Evolutionary conservation across 2,888 invertebrate species (phyloP).

Genomic region (Epirrhoe tristata): DNA sequence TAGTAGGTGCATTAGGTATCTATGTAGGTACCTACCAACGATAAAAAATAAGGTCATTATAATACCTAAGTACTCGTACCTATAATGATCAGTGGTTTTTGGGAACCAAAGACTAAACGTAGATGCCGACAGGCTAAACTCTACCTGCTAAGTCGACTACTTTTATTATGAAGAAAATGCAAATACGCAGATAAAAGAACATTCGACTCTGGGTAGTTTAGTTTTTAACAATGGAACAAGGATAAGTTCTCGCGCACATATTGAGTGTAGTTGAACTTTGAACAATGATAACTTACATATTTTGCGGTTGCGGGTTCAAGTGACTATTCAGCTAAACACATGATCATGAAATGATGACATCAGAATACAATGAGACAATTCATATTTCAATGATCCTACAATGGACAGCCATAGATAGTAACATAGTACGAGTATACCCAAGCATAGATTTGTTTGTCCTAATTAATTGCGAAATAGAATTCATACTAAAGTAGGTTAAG

Average conservation of each 20-base stretch:
- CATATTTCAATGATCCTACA: background rate
- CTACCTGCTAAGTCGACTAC: too few species aligned
- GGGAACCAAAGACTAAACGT: too few species aligned
- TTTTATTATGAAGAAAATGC: too few species aligned
- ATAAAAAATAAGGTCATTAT: too few species aligned
- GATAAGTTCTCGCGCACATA: background rate
- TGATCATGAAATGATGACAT: slow-evolving; percentile 1
- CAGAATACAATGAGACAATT: background rate
- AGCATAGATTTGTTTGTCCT: background rate
- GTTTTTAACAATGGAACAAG: background rate
- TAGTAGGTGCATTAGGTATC: too few species aligned
- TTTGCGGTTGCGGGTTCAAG: slow-evolving; percentile 12
- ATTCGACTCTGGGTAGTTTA: too few species aligned
- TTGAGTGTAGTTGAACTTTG: background rate
- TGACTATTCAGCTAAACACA: background rate
- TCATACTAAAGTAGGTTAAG: slow-evolving; percentile 20
- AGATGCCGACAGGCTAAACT: too few species aligned
- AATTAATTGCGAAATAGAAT: slow-evolving; percentile 15
- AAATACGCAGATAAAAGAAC: too few species aligned
- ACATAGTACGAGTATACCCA: background rate
- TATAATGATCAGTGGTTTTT: too few species aligned
- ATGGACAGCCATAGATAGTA: background rate
- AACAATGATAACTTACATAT: slow-evolving; percentile 5
- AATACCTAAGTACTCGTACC: too few species aligned
- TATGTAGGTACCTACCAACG: too few species aligned